Evolutionary conservation across 2,888 invertebrate genomes (phyloP).

Genomic region (Dasysyrphus tricinctus): DNA sequence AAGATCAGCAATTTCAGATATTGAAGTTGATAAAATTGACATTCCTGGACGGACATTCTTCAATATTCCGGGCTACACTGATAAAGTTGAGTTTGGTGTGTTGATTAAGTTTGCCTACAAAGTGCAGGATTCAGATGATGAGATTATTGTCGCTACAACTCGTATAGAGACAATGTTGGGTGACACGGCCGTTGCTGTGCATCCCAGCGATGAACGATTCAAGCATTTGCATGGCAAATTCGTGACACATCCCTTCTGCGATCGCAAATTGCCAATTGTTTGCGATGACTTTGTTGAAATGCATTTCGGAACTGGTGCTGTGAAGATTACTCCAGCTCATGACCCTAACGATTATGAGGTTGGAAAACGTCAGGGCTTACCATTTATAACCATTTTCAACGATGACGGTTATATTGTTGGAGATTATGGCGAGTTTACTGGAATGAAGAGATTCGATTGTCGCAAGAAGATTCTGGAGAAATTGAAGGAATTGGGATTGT

Average conservation of each 20-base stretch:
- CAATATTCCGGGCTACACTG: constrained; percentile 90
- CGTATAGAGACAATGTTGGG: constrained; percentile 99
- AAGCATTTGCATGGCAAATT: constrained; percentile 91
- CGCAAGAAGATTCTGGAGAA: constrained; percentile 91
- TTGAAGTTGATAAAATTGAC: constrained; percentile 98
- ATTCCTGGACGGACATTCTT: constrained; percentile 93
- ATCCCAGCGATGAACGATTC: constrained; percentile 95
- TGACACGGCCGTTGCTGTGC: constrained; percentile 98
- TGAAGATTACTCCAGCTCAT: constrained; percentile 99
- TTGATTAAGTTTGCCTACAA: constrained; percentile 96
- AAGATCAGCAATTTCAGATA: constrained; percentile 99
- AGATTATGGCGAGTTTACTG: constrained; percentile 91
- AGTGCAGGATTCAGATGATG: constrained; percentile 87
- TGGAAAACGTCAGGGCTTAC: constrained; percentile 93
- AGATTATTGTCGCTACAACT: constrained; percentile 97
- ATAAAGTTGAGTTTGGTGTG: constrained; percentile 95
- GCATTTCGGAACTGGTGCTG: constrained; percentile 98
- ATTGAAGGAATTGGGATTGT: constrained; percentile 89
- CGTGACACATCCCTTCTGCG: constrained; percentile 94
- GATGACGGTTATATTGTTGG: constrained; percentile 94
- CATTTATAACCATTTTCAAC: constrained; percentile 94
- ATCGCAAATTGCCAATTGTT: constrained; percentile 93
- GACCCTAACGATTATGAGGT: constrained; percentile 98
- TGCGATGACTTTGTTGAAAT: constrained; percentile 97
- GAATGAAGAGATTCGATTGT: constrained; percentile 96